Base-by-base conservation (phyloP, 2,888 invertebrate species). In the Oegoconia quadripuncta region DNA sequence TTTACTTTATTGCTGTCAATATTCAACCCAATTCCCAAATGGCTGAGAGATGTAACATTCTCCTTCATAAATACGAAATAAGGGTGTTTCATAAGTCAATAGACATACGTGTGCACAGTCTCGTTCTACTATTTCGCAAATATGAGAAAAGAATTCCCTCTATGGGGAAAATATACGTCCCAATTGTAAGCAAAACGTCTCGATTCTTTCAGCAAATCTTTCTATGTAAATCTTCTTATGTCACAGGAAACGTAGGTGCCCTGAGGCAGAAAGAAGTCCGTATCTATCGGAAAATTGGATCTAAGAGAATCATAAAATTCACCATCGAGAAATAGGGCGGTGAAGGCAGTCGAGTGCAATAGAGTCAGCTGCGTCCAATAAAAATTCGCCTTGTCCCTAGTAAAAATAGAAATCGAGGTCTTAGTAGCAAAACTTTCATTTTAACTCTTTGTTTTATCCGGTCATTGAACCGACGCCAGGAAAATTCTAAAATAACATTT, bases 351-450 rank as follows among this genome's bases (percentile, higher is more conserved):
- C 18, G 18, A 34, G 16, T 17, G 35, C 34, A 40, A 39, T 34
- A 41, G 42, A 47, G 55, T 52, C 57, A 57, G 61, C 53, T 55
- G 57, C 42, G 44, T 48, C 44, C 42, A 50, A 48, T 49, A 49
- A 49, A 50, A 53, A 52, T 50, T 52, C 39, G 32, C 34, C 45
- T 44, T 39, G 30, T 23, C 37, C 37, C 42, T 50, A 51, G 41
- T 46, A 46, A 52, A 50, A 47, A 39, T 23, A 27, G 36, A 52
- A 50, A 36, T 50, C 35, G 28, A 11, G 42, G 48, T 41, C 35
- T 28, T 27, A 37, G 33, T 30, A 12, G 15, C 8, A 9, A 34
- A 40, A 40, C 42, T 39, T 41, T 34, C 23, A 33, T 37, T 41
- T 33, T 42, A 49, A 41, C 47, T 28, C 40, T 46, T 36, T 42